Conservation (phyloP, 2,113 vertebrate genomes). For the Pao palembangensis region DNA sequence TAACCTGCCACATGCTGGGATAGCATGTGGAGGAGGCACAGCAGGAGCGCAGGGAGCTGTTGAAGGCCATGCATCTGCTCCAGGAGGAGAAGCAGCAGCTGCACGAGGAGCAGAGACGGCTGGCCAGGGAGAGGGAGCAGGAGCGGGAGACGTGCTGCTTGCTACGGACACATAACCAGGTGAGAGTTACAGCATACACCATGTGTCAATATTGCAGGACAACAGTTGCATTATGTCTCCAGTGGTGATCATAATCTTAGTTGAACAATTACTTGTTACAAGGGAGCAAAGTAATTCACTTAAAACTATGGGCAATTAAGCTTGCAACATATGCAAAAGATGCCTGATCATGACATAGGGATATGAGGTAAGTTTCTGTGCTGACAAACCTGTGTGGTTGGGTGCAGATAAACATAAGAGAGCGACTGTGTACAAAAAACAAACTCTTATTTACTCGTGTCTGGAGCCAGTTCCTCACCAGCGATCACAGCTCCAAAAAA, state of each 20-base stretch:
- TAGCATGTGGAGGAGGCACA: slow-evolving; percentile 92
- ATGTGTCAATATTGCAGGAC: neutral
- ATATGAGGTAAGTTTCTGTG: slow-evolving; percentile 7
- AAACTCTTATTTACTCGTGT: slow-evolving; percentile 25
- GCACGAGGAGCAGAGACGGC: slow-evolving; percentile 84
- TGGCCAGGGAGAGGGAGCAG: slow-evolving; percentile 68
- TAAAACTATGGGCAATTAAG: too few relatives aligned
- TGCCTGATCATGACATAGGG: neutral
- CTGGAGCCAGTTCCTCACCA: slow-evolving; percentile 55
- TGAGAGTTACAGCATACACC: slow-evolving; percentile 38
- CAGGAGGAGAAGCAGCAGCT: slow-evolving; percentile 88
- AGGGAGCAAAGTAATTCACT: too few relatives aligned
- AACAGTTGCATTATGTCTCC: too few relatives aligned
- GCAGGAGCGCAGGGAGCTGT: slow-evolving; percentile 90
- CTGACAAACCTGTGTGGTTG: slow-evolving; percentile 8
- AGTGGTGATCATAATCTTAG: neutral
- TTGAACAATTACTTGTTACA: neutral
- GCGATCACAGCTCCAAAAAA: slow-evolving; percentile 65
- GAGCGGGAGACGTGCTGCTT: slow-evolving; percentile 84
- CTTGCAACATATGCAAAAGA: neutral
- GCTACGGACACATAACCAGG: slow-evolving; percentile 85
- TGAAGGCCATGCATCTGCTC: slow-evolving; percentile 83
- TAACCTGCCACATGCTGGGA: neutral
- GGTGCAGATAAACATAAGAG: neutral
- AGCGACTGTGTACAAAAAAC: slow-evolving; percentile 11